Percentiles rank a stretch among this genome's conserved stretches.
phyloP scores from a whole-genome alignment of 2,113 vertebrate species.

The Meles meles region DNA sequence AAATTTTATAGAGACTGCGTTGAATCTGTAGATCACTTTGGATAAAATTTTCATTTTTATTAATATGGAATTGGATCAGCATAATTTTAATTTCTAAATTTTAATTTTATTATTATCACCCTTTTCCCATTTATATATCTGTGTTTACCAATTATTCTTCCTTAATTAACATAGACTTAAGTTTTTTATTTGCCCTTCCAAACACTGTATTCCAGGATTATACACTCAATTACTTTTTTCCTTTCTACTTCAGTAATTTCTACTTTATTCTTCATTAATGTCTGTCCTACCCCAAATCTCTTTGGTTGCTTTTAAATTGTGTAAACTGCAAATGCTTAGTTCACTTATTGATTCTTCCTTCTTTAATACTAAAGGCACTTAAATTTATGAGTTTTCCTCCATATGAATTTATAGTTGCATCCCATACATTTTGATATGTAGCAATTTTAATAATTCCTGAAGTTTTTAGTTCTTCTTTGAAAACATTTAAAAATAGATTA shows the following conservation, averaged over 20 bases:
- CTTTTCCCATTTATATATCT: background rate
- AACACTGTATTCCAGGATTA: constrained; percentile 11
- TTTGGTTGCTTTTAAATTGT: constrained; percentile 34
- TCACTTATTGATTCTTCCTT: background rate
- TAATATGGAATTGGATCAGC: background rate
- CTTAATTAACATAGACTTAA: background rate
- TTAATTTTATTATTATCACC: background rate
- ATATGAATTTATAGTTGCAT: background rate
- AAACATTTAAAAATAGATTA: background rate
- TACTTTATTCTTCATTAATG: constrained; percentile 41
- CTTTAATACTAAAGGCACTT: background rate
- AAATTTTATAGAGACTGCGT: background rate
- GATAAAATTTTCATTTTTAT: background rate
- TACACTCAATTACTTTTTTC: constrained; percentile 27
- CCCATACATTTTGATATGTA: background rate
- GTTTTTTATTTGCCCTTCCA: constrained; percentile 21
- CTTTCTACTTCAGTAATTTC: constrained; percentile 24
- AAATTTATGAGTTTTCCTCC: background rate
- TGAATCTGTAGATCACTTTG: background rate
- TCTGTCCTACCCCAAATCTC: background rate
- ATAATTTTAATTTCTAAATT: constrained; percentile 37
- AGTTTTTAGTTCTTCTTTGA: constrained; percentile 5
- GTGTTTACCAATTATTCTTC: constrained; percentile 13
- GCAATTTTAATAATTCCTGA: background rate
- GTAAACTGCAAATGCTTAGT: background rate